Percentiles rank a stretch among this genome's conserved stretches.
Conservation (phyloP, 2,797 vertebrate genomes). For the Microctenopoma lineatum region DNA sequence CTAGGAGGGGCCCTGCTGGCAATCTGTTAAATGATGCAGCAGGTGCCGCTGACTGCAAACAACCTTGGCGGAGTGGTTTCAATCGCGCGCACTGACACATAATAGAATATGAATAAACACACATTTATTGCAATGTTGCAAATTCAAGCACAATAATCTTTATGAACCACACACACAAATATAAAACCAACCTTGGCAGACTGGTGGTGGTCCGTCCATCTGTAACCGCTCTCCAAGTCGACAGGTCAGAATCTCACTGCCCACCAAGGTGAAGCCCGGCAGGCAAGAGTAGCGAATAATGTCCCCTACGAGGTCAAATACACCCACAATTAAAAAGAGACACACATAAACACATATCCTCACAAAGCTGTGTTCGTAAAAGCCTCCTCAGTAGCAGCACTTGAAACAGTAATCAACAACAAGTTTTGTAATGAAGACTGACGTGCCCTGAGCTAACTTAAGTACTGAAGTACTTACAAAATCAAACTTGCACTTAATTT, state of each 20-base stretch:
- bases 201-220: conserved; percentile 93
- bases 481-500: conserved; percentile 38
- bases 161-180: not conserved
- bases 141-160: conserved; percentile 5
- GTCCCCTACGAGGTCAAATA: conserved; percentile 87
- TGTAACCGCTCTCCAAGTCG: conserved; percentile 93
- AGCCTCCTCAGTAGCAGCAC: conserved; percentile 35
- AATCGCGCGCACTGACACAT: conserved; percentile 9
- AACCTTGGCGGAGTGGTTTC: conserved; percentile 49
- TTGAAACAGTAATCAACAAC: conserved; percentile 65
- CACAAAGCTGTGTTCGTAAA: conserved; percentile 35
- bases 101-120: conserved; percentile 8
- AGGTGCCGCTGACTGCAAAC: conserved; percentile 54
- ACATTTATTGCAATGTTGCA: too few relatives aligned
- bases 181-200: conserved; percentile 91
- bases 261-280: conserved; percentile 95
- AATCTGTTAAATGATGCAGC: conserved; percentile 69
- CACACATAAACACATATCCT: conserved; percentile 6
- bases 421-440: conserved; percentile 72
- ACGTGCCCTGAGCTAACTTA: conserved; percentile 41
- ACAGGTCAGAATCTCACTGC: conserved; percentile 96
- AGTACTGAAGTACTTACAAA: conserved; percentile 42
- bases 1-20: conserved; percentile 48
- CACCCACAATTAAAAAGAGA: conserved; percentile 45
- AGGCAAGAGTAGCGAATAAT: conserved; percentile 96